Evolutionary conservation across 2,797 vertebrate genomes (phyloP).

Genomic region (Labeo calbasu): DNA sequence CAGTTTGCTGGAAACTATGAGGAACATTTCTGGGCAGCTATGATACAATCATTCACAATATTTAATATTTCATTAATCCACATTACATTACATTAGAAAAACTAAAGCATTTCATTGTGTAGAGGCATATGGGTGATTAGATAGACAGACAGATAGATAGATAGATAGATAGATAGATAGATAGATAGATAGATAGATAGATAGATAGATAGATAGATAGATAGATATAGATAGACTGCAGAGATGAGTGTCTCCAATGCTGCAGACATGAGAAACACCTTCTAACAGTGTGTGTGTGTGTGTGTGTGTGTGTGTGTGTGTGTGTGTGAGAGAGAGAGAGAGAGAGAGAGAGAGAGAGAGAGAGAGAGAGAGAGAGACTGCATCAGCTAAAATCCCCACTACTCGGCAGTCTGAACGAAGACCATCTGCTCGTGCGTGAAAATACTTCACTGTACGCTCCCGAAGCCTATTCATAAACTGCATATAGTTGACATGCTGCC

Average conservation of each 20-base stretch:
- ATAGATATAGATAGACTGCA: too few relatives aligned
- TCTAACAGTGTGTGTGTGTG: neutral
- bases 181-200: too few relatives aligned
- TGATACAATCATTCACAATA: conserved; percentile 25
- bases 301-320: conserved; percentile 16
- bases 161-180: too few relatives aligned
- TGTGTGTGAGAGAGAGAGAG: too few relatives aligned
- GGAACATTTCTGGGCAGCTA: conserved; percentile 27
- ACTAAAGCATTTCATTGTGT: neutral
- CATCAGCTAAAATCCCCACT: conserved; percentile 50
- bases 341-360: conserved; percentile 45
- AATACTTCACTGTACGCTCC: conserved; percentile 26
- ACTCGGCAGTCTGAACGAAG: conserved; percentile 48
- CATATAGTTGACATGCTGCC: neutral
- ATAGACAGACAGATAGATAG: conserved; percentile 1
- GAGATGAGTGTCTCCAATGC: conserved; percentile 12
- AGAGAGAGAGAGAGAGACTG: conserved; percentile 44
- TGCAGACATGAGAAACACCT: conserved; percentile 23
- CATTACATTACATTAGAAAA: neutral
- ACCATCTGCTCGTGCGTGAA: conserved; percentile 50
- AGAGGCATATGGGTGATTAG: neutral
- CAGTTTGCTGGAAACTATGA: conserved; percentile 44
- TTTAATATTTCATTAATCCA: neutral
- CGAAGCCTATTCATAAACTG: conserved; percentile 28
- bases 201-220: too few relatives aligned